These are phyloP conservation scores for Panopea generosa DNA, from an alignment of 2,888 invertebrate genomes.

Conservation along the genomic window DNA sequence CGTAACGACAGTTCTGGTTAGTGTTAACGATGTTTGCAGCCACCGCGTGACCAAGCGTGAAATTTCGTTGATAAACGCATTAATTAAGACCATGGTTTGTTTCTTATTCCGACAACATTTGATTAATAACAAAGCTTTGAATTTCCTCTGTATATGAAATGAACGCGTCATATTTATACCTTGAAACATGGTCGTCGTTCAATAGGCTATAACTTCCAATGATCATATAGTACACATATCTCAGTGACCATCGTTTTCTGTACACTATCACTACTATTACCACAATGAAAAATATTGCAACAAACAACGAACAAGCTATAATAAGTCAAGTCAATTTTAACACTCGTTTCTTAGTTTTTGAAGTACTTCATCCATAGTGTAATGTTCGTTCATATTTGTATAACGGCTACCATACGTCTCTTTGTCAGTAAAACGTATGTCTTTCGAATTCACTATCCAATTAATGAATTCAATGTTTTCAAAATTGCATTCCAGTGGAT, in stretches of 20 bases:
- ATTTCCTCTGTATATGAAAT: neutral
- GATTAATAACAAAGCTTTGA: neutral
- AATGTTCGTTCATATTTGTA: neutral
- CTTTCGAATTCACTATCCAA: too few relatives aligned
- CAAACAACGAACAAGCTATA: neutral
- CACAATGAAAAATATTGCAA: neutral
- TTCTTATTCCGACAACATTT: neutral
- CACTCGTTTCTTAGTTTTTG: neutral
- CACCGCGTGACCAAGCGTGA: constrained; percentile 2
- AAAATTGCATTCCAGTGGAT: too few relatives aligned
- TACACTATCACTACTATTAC: neutral
- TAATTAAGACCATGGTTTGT: neutral
- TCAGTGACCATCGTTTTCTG: constrained; percentile 5
- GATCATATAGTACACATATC: constrained; percentile 7
- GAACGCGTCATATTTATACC: neutral
- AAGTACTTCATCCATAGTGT: neutral
- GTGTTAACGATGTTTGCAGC: constrained; percentile 17
- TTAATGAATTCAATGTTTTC: too few relatives aligned
- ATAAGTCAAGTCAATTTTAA: neutral
- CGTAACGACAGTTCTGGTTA: constrained; percentile 9
- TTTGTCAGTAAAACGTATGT: too few relatives aligned
- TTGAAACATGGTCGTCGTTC: neutral
- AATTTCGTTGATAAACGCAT: constrained; percentile 9
- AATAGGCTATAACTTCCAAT: neutral
- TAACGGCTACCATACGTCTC: too few relatives aligned